phyloP scores from a whole-genome alignment of 2,888 invertebrate genomes.

The Acleris laterana region DNA sequence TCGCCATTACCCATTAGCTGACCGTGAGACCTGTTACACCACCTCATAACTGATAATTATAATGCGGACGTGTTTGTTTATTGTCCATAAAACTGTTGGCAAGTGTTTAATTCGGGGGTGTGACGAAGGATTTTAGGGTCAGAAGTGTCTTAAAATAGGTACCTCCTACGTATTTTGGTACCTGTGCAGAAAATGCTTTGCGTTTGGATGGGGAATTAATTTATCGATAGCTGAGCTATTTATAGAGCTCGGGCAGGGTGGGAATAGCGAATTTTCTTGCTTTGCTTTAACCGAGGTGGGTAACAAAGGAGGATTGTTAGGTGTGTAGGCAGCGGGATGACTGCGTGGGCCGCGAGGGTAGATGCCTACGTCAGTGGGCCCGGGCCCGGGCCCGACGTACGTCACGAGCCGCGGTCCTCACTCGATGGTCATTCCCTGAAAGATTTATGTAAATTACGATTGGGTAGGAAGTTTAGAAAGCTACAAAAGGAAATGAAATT shows the following conservation, averaged over 20 bases:
- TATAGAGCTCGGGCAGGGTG: conserved; percentile 8
- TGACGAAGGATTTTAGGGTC: conserved; percentile 7
- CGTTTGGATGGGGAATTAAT: conserved; percentile 9
- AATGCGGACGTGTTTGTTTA: conserved; percentile 62
- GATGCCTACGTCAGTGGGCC: conserved; percentile 68
- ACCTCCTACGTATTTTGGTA: conserved; percentile 20
- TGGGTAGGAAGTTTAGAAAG: neutral
- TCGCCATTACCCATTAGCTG: conserved; percentile 52
- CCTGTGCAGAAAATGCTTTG: conserved; percentile 4
- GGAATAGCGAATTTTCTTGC: neutral
- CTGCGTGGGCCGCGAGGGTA: conserved; percentile 75
- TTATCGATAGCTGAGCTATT: conserved; percentile 21
- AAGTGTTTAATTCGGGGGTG: conserved; percentile 13
- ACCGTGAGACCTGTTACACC: conserved; percentile 72
- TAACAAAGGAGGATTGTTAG: conserved; percentile 8
- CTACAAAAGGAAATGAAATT: neutral
- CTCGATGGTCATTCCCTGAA: conserved; percentile 28
- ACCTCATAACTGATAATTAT: conserved; percentile 54
- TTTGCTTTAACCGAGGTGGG: neutral
- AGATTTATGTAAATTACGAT: conserved; percentile 18
- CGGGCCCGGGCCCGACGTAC: conserved; percentile 45
- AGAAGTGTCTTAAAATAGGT: neutral
- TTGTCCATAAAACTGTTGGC: conserved; percentile 45
- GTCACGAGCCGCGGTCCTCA: conserved; percentile 44
- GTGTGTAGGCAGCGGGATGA: conserved; percentile 26